Conservation (phyloP, 2,888 invertebrate genomes). For the Vannuccia rotundouncinata region DNA sequence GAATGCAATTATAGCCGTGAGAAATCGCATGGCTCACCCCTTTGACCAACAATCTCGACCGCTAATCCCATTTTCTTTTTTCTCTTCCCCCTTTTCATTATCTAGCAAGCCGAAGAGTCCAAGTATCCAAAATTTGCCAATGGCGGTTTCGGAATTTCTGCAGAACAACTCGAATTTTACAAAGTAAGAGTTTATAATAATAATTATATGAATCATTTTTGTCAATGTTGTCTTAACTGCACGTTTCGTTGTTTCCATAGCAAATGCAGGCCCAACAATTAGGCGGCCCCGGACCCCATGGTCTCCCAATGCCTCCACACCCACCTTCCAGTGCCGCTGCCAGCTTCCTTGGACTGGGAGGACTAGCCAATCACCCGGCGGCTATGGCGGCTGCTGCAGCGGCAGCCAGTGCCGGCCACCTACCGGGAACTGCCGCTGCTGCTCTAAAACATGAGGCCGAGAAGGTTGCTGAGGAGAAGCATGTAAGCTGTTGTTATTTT, state of each 20-base stretch:
- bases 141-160: constrained; percentile 31
- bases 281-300: constrained; percentile 29
- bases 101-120: constrained; percentile 35
- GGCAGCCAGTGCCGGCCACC: constrained; percentile 34
- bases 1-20: constrained; percentile 92
- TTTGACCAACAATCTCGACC: not conserved
- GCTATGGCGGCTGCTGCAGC: constrained; percentile 38
- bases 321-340: constrained; percentile 44
- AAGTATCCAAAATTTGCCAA: constrained; percentile 38
- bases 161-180: constrained; percentile 37
- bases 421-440: constrained; percentile 31
- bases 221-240: constrained; percentile 3
- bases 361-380: constrained; percentile 31
- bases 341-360: constrained; percentile 33
- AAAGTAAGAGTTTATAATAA: not conserved
- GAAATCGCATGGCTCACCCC: constrained; percentile 48
- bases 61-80: not conserved
- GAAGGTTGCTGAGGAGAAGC: constrained; percentile 33
- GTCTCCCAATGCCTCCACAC: constrained; percentile 52
- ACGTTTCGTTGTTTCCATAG: not conserved
- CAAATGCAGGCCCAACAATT: constrained; percentile 37
- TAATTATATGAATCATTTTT: not conserved
- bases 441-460: constrained; percentile 39
- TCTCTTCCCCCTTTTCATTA: not conserved
- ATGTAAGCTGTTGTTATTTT: constrained; percentile 25